A percentile compares a stretch with the other conserved stretches of the same genome.
Conservation (phyloP, 2,888 invertebrate genomes). For the Eucriotettix oculatus region DNA sequence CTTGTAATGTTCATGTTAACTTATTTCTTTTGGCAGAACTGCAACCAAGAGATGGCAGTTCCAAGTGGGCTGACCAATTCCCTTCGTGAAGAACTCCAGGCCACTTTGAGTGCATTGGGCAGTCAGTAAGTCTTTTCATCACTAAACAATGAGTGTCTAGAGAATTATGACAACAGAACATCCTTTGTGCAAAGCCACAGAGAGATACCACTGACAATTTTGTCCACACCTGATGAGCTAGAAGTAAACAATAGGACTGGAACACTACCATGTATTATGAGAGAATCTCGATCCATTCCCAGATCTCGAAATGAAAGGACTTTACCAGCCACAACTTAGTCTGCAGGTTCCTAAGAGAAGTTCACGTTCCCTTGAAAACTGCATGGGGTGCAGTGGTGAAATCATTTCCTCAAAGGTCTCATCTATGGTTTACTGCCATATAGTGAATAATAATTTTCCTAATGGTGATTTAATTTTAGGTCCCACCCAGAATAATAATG, state of each 20-base stretch:
- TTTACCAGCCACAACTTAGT: conserved; percentile 13
- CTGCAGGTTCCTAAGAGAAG: conserved; percentile 19
- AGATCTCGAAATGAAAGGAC: conserved; percentile 15
- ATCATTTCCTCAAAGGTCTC: conserved; percentile 26
- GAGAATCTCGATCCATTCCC: conserved; percentile 48
- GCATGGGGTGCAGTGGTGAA: conserved; percentile 24
- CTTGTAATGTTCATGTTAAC: too few relatives aligned
- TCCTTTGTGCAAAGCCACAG: neutral
- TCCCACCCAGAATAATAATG: conserved; percentile 19
- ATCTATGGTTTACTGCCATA: conserved; percentile 17
- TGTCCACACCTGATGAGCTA: neutral
- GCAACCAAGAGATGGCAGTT: too few relatives aligned
- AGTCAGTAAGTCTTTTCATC: neutral
- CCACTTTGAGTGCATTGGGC: conserved; percentile 2
- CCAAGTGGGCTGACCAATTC: neutral
- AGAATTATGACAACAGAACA: neutral
- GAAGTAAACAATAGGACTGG: neutral
- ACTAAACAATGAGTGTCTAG: neutral
- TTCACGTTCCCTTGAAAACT: conserved; percentile 31
- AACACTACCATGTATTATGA: conserved; percentile 21
- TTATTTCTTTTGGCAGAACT: too few relatives aligned
- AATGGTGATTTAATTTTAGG: conserved; percentile 33
- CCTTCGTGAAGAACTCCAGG: neutral
- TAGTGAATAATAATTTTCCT: conserved; percentile 33
- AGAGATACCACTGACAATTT: neutral